Conservation (phyloP, 2,888 invertebrate genomes). For the Lasioglossum vierecki region DNA sequence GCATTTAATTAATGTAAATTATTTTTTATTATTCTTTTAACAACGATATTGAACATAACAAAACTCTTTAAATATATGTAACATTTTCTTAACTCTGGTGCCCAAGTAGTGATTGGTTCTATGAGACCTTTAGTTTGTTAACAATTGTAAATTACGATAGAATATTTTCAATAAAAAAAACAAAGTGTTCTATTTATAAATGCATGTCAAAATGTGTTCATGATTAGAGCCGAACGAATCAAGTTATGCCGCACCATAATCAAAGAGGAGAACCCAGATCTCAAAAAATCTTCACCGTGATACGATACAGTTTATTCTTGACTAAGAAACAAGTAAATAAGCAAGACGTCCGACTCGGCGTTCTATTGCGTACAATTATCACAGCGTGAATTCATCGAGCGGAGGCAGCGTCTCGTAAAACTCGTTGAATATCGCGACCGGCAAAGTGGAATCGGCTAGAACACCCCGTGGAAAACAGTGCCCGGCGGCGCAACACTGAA, state of each 20-base stretch:
- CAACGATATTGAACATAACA: too few species aligned
- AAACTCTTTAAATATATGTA: too few species aligned
- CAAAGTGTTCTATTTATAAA: too few species aligned
- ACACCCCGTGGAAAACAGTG: slow-evolving; percentile 6
- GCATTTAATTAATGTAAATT: too few species aligned
- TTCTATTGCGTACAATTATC: slow-evolving; percentile 25
- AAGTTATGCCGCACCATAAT: neutral
- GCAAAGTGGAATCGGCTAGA: neutral
- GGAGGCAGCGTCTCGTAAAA: neutral
- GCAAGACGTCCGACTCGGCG: neutral
- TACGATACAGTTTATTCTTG: neutral
- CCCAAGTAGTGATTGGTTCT: too few species aligned
- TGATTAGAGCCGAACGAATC: neutral
- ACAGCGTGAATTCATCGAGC: neutral
- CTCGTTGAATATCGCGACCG: too few species aligned
- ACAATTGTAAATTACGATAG: too few species aligned
- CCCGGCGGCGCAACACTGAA: slow-evolving; percentile 13
- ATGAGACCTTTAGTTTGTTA: too few species aligned
- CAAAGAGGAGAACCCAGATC: neutral
- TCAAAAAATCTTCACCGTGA: neutral
- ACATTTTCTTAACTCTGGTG: too few species aligned
- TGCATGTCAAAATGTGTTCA: too few species aligned
- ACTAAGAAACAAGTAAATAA: neutral
- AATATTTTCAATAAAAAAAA: too few species aligned
- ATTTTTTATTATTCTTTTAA: too few species aligned